phyloP scores from a whole-genome alignment of 2,113 vertebrate species.

The Lampris megalopsis region DNA sequence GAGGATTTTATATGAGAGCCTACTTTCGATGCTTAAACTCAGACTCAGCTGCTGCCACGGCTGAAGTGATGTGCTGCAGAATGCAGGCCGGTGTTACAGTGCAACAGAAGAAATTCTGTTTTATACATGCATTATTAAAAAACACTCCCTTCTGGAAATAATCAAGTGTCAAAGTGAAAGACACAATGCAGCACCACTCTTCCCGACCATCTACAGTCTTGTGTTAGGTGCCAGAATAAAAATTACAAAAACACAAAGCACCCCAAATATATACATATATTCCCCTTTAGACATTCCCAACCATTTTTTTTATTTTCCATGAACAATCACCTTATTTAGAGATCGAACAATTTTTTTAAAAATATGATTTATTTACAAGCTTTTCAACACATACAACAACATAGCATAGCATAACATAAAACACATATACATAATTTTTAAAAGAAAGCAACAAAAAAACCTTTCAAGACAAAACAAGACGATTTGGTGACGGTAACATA shows the following conservation, averaged over 20 bases:
- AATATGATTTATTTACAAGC: too few species aligned
- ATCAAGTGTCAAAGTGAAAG: too few species aligned
- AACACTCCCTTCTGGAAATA: not conserved
- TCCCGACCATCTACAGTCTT: not conserved
- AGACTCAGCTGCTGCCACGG: too few species aligned
- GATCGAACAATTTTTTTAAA: too few species aligned
- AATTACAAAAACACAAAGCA: not conserved
- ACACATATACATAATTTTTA: too few species aligned
- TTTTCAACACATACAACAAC: too few species aligned
- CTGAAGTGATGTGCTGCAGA: not conserved
- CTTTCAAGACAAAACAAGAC: too few species aligned
- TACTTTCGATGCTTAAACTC: too few species aligned
- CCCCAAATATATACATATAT: constrained; percentile 4
- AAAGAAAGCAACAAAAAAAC: too few species aligned
- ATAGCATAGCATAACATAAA: too few species aligned
- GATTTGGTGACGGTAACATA: too few species aligned
- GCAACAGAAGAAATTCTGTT: not conserved
- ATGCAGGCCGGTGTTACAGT: not conserved
- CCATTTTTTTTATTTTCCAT: constrained; percentile 25
- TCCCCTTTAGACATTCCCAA: not conserved
- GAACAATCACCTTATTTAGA: constrained; percentile 20
- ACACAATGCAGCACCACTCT: not conserved
- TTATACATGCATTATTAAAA: not conserved
- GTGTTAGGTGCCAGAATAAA: not conserved
- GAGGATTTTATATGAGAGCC: too few species aligned